Percentiles rank a stretch among this genome's conserved stretches.
Conservation (phyloP, 1,140 invertebrate genomes). For the Micrasema longulum region DNA sequence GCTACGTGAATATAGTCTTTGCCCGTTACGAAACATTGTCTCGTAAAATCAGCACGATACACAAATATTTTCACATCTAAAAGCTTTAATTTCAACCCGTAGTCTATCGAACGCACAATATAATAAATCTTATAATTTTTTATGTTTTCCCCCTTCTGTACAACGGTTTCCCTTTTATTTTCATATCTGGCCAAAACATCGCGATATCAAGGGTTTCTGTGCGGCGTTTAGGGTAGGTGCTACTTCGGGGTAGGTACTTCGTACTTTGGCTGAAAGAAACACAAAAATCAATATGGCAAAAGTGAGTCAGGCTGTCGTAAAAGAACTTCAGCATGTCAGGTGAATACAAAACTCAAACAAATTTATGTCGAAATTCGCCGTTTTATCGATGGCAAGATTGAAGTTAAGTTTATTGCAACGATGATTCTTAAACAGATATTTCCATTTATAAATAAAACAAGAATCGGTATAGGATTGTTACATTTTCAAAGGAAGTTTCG, state of each 20-base stretch:
- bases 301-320: slow-evolving; percentile 6
- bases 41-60: not conserved
- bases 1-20: too few relatives aligned
- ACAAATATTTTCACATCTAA: not conserved
- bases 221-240: slow-evolving; percentile 6
- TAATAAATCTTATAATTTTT: slow-evolving; percentile 29
- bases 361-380: not conserved
- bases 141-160: slow-evolving; percentile 11
- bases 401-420: too few relatives aligned
- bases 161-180: slow-evolving; percentile 12
- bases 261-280: slow-evolving; percentile 23
- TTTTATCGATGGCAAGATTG: too few relatives aligned
- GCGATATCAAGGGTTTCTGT: slow-evolving; percentile 15
- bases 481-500: too few relatives aligned
- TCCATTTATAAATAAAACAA: too few relatives aligned
- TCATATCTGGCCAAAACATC: slow-evolving; percentile 32
- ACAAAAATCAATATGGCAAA: slow-evolving; percentile 29
- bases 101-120: slow-evolving; percentile 14
- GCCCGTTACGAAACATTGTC: not conserved
- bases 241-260: slow-evolving; percentile 14
- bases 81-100: slow-evolving; percentile 3
- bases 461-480: too few relatives aligned
- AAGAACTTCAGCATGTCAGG: slow-evolving; percentile 6
- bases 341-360: not conserved
- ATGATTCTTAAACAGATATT: too few relatives aligned